A percentile compares a stretch with the other conserved stretches of the same genome.
Conservation (phyloP, 2,113 vertebrate species). For the Pseudopipra pipra region DNA sequence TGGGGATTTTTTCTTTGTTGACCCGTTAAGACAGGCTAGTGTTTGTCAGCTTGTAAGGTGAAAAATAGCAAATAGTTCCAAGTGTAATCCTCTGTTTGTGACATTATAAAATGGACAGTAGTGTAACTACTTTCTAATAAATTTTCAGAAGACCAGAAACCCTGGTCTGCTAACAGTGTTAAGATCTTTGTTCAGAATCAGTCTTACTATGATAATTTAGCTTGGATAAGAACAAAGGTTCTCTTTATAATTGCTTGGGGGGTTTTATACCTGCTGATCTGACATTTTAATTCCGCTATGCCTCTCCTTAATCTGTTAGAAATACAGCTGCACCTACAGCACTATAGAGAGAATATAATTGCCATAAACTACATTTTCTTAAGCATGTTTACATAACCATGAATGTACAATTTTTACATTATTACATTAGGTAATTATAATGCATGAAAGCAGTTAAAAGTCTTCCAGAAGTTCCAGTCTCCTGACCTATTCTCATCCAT, state of each 20-base stretch:
- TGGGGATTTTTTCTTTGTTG: neutral
- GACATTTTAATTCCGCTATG: slow-evolving; percentile 37
- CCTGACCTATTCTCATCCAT: slow-evolving; percentile 49
- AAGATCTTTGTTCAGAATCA: neutral
- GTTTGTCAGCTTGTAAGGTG: neutral
- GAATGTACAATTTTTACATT: neutral
- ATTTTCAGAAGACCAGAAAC: neutral
- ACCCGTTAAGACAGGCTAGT: neutral
- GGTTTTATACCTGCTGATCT: neutral
- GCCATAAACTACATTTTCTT: slow-evolving; percentile 43
- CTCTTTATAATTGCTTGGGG: neutral
- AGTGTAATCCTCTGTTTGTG: neutral
- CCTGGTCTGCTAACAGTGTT: neutral
- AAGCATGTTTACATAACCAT: slow-evolving; percentile 19
- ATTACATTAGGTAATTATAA: slow-evolving; percentile 19
- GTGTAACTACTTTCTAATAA: neutral
- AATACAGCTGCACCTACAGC: neutral
- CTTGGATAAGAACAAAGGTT: neutral
- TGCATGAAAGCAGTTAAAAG: slow-evolving; percentile 39
- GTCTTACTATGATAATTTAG: neutral
- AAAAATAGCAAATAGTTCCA: neutral
- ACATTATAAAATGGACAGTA: neutral
- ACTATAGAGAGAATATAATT: slow-evolving; percentile 16
- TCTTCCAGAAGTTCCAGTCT: slow-evolving; percentile 32
- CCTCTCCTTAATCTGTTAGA: slow-evolving; percentile 9